Evolutionary conservation across 92 coral and sea anemone species (phyloP).

Genomic region (Isaurus tuberculatus): DNA sequence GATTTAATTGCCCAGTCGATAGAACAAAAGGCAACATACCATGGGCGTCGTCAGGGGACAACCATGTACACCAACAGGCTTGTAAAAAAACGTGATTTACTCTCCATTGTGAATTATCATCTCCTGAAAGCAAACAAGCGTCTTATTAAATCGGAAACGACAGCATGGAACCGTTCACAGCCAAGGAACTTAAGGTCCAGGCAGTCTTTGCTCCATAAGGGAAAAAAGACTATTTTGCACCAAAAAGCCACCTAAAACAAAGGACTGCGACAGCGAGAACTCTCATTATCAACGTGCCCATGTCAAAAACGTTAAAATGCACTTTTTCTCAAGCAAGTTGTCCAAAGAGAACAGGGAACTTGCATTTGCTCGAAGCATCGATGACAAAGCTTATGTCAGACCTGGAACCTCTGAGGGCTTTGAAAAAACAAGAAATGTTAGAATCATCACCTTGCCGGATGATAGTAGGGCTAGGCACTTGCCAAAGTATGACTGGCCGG

Average conservation of each 20-base stretch:
- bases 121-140: conserved; percentile 46
- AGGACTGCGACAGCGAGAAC: conserved; percentile 55
- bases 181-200: conserved; percentile 41
- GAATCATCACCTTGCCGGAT: not conserved
- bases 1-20: not conserved
- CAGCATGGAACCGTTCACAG: conserved; percentile 54
- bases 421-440: conserved; percentile 4
- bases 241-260: conserved; percentile 58
- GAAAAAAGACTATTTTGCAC: conserved; percentile 58
- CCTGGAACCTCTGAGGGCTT: not conserved
- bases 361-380: conserved; percentile 48
- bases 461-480: not conserved
- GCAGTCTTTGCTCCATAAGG: conserved; percentile 55
- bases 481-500: conserved; percentile 4
- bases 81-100: not conserved
- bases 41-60: not conserved
- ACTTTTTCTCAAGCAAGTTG: conserved; percentile 37
- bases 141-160: conserved; percentile 52
- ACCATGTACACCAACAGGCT: not conserved
- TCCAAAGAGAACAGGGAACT: conserved; percentile 14
- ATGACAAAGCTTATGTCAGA: conserved; percentile 15
- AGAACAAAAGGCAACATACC: not conserved
- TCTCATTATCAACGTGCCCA: conserved; percentile 71
- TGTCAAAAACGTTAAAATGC: conserved; percentile 53
- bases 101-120: conserved; percentile 15